Conservation (phyloP, 2,888 invertebrate genomes). For the Andricus curvator region DNA sequence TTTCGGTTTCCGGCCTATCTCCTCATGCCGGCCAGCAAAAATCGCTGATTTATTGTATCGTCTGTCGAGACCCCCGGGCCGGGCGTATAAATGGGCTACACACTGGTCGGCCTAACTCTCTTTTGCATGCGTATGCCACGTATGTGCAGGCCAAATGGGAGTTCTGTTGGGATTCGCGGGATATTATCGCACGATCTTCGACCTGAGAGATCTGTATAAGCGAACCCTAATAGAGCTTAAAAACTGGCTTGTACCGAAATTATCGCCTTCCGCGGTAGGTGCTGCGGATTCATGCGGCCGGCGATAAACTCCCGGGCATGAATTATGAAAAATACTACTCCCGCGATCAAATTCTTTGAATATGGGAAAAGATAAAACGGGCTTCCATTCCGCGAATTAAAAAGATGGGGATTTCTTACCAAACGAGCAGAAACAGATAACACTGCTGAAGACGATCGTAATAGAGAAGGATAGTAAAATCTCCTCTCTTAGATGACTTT, state of each 20-base stretch:
- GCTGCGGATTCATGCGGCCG: constrained; percentile 26
- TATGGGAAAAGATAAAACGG: constrained; percentile 20
- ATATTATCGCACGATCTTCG: constrained; percentile 38
- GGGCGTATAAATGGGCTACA: not conserved
- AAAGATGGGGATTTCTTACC: not conserved
- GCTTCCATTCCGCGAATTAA: not conserved
- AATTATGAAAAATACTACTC: constrained; percentile 39
- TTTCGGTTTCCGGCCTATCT: constrained; percentile 65
- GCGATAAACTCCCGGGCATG: constrained; percentile 36
- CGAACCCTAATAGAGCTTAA: constrained; percentile 39
- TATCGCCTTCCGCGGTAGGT: constrained; percentile 41
- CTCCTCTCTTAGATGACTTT: too few species aligned
- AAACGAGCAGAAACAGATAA: not conserved
- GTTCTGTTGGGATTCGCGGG: constrained; percentile 24
- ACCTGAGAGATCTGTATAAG: constrained; percentile 33
- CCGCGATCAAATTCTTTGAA: constrained; percentile 17
- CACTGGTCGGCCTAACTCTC: constrained; percentile 5
- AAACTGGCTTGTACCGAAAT: constrained; percentile 37
- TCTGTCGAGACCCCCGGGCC: constrained; percentile 43
- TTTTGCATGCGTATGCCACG: constrained; percentile 23
- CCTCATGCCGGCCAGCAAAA: constrained; percentile 51
- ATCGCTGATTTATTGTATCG: constrained; percentile 66
- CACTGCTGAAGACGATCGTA: not conserved
- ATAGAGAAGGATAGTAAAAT: not conserved
- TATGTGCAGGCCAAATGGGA: constrained; percentile 24